Evolutionary conservation across 2,113 vertebrate genomes (phyloP).

Genomic region (Halichoeres trimaculatus): DNA sequence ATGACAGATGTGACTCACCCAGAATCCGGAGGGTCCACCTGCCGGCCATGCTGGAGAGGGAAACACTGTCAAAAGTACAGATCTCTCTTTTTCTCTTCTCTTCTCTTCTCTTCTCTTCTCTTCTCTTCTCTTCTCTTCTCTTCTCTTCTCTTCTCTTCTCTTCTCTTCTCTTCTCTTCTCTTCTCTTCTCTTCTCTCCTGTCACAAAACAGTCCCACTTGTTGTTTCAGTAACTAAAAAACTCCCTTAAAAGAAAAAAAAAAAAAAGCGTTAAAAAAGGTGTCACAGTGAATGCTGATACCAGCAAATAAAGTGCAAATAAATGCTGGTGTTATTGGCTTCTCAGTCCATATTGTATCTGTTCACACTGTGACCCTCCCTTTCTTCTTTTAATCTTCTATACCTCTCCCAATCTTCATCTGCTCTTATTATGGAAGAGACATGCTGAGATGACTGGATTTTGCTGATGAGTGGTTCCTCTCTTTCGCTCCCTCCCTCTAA

Average conservation of each 20-base stretch:
- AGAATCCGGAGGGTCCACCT: conserved; percentile 59
- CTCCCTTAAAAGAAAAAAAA: no score
- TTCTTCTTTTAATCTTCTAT: neutral
- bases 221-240: no score
- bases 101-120: neutral
- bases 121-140: neutral
- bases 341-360: neutral
- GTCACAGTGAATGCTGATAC: neutral
- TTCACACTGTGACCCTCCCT: neutral
- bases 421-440: conserved; percentile 10
- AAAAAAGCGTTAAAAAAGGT: no score
- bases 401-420: conserved; percentile 8
- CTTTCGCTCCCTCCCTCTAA: conserved; percentile 26
- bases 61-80: neutral
- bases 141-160: neutral
- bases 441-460: conserved; percentile 1
- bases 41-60: conserved; percentile 62
- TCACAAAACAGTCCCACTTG: neutral
- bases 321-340: neutral
- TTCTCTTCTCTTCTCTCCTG: neutral
- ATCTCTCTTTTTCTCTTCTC: no score
- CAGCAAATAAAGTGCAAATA: neutral
- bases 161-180: neutral
- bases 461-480: conserved; percentile 22
- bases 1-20: conserved; percentile 72